phyloP scores from a whole-genome alignment of 2,113 vertebrate genomes.

The Polyodon spathula region DNA sequence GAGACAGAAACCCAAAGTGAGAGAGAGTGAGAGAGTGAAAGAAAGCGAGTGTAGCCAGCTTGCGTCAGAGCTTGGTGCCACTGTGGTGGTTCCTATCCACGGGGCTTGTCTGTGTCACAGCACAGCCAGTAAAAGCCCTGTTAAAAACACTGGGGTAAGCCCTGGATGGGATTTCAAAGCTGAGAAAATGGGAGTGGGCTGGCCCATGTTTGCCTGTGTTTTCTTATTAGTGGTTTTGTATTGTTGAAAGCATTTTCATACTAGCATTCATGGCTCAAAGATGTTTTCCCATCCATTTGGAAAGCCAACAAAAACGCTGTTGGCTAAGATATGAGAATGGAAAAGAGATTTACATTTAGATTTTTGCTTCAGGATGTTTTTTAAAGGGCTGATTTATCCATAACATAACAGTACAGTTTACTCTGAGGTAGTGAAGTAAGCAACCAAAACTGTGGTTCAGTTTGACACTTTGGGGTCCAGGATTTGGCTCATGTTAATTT shows the following conservation, averaged over 20 bases:
- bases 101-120: constrained; percentile 6
- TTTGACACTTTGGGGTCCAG: too few species aligned
- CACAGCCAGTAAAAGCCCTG: constrained; percentile 6
- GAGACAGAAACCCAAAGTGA: constrained; percentile 23
- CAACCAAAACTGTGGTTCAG: too few species aligned
- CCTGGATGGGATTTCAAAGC: constrained; percentile 38
- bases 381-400: too few species aligned
- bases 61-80: not conserved
- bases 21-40: not conserved
- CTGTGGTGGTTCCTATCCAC: constrained; percentile 5
- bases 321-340: constrained; percentile 1
- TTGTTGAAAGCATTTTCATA: constrained; percentile 51
- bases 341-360: too few species aligned
- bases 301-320: constrained; percentile 1
- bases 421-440: too few species aligned
- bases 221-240: constrained; percentile 52
- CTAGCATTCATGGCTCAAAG: constrained; percentile 5
- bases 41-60: too few species aligned
- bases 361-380: too few species aligned
- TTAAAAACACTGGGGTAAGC: not conserved
- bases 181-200: constrained; percentile 8
- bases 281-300: not conserved
- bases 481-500: too few species aligned
- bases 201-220: constrained; percentile 35
- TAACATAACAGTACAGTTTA: too few species aligned